phyloP scores from a whole-genome alignment of 2,888 invertebrate species.

The Scaptomyza cyrtandrae region DNA sequence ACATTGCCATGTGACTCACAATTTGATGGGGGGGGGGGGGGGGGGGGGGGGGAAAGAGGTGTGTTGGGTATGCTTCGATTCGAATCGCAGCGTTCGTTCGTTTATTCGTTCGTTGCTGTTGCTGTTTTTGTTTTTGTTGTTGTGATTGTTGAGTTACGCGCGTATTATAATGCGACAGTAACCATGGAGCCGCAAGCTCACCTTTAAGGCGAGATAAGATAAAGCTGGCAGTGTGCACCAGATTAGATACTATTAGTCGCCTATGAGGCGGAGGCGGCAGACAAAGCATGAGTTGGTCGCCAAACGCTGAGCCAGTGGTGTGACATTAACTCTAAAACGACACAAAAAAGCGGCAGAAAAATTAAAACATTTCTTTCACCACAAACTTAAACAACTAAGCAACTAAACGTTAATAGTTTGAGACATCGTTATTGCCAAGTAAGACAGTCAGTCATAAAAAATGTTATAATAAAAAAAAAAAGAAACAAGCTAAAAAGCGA shows the following conservation, averaged over 20 bases:
- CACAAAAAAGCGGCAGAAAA: no score
- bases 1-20: conserved; percentile 5
- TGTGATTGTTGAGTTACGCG: conserved; percentile 17
- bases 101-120: neutral
- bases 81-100: conserved; percentile 12
- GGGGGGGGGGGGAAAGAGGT: no score
- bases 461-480: neutral
- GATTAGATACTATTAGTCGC: conserved; percentile 57
- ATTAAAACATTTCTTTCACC: no score
- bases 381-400: no score
- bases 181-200: conserved; percentile 73
- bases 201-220: conserved; percentile 73
- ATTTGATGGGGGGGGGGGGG: neutral
- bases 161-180: conserved; percentile 51
- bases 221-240: conserved; percentile 50
- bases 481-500: conserved; percentile 18
- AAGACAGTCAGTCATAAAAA: no score
- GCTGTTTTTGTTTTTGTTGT: neutral
- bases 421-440: no score
- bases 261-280: conserved; percentile 27
- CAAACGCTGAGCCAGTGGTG: conserved; percentile 30
- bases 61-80: neutral
- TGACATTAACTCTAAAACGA: conserved; percentile 8
- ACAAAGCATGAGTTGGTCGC: conserved; percentile 54
- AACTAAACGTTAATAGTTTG: no score